Evolutionary conservation across 2,113 vertebrate genomes (phyloP), one percentile per base, ranked within the genome.

Genomic region (Emberiza fucata): DNA sequence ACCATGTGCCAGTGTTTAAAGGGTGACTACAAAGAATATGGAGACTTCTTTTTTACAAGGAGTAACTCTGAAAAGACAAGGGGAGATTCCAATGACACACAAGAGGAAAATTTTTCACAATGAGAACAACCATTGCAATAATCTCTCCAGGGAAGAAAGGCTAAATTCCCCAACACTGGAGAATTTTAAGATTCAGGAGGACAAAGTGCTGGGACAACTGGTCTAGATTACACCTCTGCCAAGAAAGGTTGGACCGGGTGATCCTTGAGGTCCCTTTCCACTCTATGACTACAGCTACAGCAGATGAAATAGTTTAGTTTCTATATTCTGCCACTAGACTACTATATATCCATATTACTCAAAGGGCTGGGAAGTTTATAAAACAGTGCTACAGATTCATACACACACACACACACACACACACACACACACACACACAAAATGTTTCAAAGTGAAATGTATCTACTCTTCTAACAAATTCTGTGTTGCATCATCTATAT

Each of bases 401-500:
- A 6, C 37, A 70, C 31, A 61, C 22, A 65, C 2, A 50, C 6
- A 78, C 5, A 15, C 8, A 42, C 31, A 61, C 23, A 65, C 2
- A 51, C 6, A 89, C 2, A 6, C 37, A 70, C n/a, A 61, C 22
- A 61, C 2, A 47, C 6, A 81, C 5, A 16, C 8, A 35, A 33
- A 1, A 27, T 5, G 23, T 69, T 79, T 66, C 39, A 39, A 37
- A 40, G 31, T 44, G n/a, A 92, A 82, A 82, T 14, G 10, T 45
- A 50, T 17, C 54, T 33, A 54, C 51, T 35, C 45, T 51, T 31
- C 29, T 35, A 66, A 65, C 37, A 84, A 75, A 69, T 65, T 37
- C 28, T 2, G 11, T 2, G 12, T 13, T 73, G 37, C 29, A 50
- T 47, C 3, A 0, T 40, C 39, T 63, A 7, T 8, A 59, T 42